Evolutionary conservation across 2,113 vertebrate genomes (phyloP).

Genomic region (Peromyscus polionotus): DNA sequence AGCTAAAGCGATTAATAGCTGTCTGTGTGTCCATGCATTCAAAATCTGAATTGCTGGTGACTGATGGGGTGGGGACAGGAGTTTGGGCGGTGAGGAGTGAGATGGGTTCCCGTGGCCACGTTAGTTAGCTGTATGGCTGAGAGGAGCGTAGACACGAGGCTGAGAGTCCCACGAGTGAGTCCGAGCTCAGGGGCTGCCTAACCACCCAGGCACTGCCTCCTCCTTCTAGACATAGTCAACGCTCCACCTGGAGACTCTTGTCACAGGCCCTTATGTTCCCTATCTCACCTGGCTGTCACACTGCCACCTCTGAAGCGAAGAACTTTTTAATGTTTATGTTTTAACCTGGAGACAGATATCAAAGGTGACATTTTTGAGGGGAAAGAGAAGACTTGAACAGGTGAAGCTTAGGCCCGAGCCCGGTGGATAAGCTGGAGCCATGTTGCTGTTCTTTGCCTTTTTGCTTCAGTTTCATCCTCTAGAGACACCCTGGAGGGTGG

Average conservation of each 20-base stretch:
- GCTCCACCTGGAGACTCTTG: too few species aligned
- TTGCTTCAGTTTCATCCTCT: not conserved
- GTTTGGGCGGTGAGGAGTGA: not conserved
- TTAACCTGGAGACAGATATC: not conserved
- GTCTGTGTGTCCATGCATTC: not conserved
- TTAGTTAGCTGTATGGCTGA: too few species aligned
- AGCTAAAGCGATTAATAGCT: not conserved
- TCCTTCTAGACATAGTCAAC: not conserved
- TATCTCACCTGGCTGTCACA: not conserved
- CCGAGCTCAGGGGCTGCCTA: fast-evolving
- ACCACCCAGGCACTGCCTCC: fast-evolving
- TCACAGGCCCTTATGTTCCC: not conserved
- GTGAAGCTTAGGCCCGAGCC: not conserved
- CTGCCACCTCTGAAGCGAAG: not conserved
- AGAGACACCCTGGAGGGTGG: not conserved
- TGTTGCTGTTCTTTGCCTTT: not conserved
- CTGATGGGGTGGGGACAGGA: not conserved
- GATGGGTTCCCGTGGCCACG: not conserved
- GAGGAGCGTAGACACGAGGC: too few species aligned
- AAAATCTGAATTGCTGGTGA: not conserved
- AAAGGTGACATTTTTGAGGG: not conserved
- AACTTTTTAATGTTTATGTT: not conserved
- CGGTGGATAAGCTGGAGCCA: not conserved
- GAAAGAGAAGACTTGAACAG: not conserved
- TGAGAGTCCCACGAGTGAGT: not conserved